phyloP scores from a whole-genome alignment of 2,888 invertebrate genomes.

The Monoplex corrugatus region DNA sequence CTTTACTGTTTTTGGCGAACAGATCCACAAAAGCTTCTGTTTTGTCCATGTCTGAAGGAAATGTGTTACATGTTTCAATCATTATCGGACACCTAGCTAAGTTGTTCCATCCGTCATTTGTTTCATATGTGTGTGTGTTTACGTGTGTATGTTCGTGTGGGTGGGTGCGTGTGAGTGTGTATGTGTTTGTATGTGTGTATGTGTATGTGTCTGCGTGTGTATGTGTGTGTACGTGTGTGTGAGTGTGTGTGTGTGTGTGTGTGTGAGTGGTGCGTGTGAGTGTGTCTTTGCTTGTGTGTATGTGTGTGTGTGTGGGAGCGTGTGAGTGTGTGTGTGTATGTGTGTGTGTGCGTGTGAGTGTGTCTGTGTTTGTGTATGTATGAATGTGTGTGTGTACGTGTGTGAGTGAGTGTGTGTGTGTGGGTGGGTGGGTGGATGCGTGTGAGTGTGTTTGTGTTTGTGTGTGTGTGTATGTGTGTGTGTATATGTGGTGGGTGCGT shows the following conservation, averaged over 20 bases:
- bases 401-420: background rate
- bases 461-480: background rate
- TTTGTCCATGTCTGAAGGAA: no score
- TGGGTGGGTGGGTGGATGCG: no score
- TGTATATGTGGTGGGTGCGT: background rate
- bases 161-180: no score
- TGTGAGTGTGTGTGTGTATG: slow-evolving; percentile 9
- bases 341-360: background rate
- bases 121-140: background rate
- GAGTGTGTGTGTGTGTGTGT: background rate
- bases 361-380: background rate
- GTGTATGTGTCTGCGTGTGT: background rate
- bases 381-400: background rate
- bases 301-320: slow-evolving; percentile 32
- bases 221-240: background rate
- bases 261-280: slow-evolving; percentile 15
- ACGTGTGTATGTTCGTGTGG: no score
- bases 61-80: no score
- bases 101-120: background rate
- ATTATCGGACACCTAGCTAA: no score
- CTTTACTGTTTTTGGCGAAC: no score
- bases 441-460: background rate
- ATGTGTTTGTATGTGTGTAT: background rate
- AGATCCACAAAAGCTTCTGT: no score
- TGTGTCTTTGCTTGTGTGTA: slow-evolving; percentile 37